Base-by-base conservation (phyloP, 2,113 vertebrate genomes). In the Rousettus leschenaultii region DNA sequence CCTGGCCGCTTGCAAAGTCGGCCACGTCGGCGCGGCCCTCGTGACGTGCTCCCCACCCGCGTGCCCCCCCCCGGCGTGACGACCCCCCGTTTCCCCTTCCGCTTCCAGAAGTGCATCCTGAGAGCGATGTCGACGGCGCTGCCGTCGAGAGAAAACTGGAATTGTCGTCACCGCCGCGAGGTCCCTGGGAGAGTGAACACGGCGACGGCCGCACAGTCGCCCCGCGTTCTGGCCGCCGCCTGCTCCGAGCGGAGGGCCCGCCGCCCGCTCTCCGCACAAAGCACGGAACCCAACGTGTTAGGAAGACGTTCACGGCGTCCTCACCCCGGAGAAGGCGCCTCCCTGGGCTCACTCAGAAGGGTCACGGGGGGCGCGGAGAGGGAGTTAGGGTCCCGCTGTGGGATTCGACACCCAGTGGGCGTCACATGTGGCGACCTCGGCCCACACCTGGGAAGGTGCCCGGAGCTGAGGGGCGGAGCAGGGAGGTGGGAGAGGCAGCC, bases 331-430 rank as follows among this genome's bases (percentile, higher is more conserved):
- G 48, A 68, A 70, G 59, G 33, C 0, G 6, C n/a, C 84, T 84
- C 48, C 57, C 82, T 88, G 13, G n/a, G 26, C 30, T 94, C n/a
- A 53, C 33, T 59, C 75, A 40, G 65, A 85, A 91, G 63, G 40
- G n/a, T 22, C 14, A 5, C 45, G 40, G 55, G 55, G 30, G 61
- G 38, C 35, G 28, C 4, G 11, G 48, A 24, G 48, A 89, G 43
- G 28, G 65, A 15, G 22, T 10, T 15, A 6, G 61, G 24, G n/a
- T 53, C 65, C 83, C 57, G 24, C 59, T 35, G 1, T 2, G 6
- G 16, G 15, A 57, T 15, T 43, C 1, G 0, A 12, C 5, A 19
- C 12, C 30, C 0, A 0, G 16, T 26, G 6, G 1, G 15, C 3
- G 3, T 40, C 48, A 21, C n/a, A 21, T 53, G 45, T 11, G 8